These are phyloP conservation scores for Ophion ventricosus DNA, from an alignment of 2,888 invertebrate species.

Conservation along the genomic window DNA sequence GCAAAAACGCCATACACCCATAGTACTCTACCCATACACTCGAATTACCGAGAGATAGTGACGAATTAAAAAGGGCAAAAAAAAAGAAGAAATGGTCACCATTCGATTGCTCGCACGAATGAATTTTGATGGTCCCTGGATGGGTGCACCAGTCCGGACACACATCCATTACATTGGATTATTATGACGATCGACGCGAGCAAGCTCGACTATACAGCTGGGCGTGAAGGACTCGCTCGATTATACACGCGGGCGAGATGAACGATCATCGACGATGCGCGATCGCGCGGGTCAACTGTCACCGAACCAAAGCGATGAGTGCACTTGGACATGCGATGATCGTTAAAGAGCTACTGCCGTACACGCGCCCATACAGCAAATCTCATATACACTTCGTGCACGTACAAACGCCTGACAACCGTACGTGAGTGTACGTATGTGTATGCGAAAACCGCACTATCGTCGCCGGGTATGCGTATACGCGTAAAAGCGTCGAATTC, in stretches of 20 bases:
- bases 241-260: slow-evolving; percentile 37
- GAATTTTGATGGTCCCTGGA: slow-evolving; percentile 40
- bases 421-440: too few species aligned
- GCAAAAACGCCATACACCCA: too few species aligned
- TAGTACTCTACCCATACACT: too few species aligned
- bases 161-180: slow-evolving; percentile 48
- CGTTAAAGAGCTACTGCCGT: slow-evolving; percentile 50
- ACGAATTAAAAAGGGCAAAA: too few species aligned
- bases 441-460: slow-evolving; percentile 12
- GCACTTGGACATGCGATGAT: slow-evolving; percentile 53
- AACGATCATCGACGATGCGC: slow-evolving; percentile 49
- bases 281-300: slow-evolving; percentile 52
- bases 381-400: background rate
- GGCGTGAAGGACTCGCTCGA: slow-evolving; percentile 42
- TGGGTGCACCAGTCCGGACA: background rate
- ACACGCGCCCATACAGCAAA: slow-evolving; percentile 1
- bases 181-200: slow-evolving; percentile 31
- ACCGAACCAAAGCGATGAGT: slow-evolving; percentile 44
- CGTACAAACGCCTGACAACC: background rate
- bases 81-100: background rate
- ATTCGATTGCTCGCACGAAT: slow-evolving; percentile 22
- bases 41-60: too few species aligned
- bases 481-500: slow-evolving; percentile 26
- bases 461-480: background rate
- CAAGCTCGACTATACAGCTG: slow-evolving; percentile 14